Base-by-base conservation (phyloP, 2,888 invertebrate species). In the Osedax fenrisi region DNA sequence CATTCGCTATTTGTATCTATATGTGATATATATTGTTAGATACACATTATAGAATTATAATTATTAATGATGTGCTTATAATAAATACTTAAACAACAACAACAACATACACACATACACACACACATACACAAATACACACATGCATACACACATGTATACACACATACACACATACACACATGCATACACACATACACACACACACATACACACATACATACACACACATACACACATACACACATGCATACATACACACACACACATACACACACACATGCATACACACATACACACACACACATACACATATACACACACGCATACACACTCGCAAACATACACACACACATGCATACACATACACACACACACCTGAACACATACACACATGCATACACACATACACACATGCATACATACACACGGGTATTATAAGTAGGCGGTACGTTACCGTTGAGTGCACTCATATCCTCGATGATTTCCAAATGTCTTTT, bases 391-490 rank as follows among this genome's bases (percentile, higher is more conserved):
- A 1, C 62, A n/a, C 62, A n/a, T 25, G 13, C 3, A n/a, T 25
- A 62, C 62, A 62, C 62, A 62, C 62, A 62, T 25, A 2, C 62
- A 2, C 62, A 62, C 62, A 62, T 25, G 25, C 5, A 62, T 22
- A 62, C 62, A 62, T 24, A 62, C 62, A 62, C 62, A 62, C 62
- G n/a, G n/a, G n/a, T n/a, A n/a, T n/a, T n/a, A n/a, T n/a, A n/a
- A n/a, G n/a, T n/a, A n/a, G n/a, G n/a, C n/a, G n/a, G n/a, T n/a
- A n/a, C n/a, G n/a, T n/a, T n/a, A n/a, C n/a, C n/a, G n/a, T n/a
- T n/a, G n/a, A n/a, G n/a, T n/a, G n/a, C n/a, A n/a, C n/a, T n/a
- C n/a, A n/a, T n/a, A n/a, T n/a, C n/a, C n/a, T n/a, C n/a, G n/a
- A n/a, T n/a, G n/a, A n/a, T n/a, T n/a, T n/a, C n/a, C n/a, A n/a